Conservation (phyloP, 2,888 invertebrate genomes). For the Muscina levida region DNA sequence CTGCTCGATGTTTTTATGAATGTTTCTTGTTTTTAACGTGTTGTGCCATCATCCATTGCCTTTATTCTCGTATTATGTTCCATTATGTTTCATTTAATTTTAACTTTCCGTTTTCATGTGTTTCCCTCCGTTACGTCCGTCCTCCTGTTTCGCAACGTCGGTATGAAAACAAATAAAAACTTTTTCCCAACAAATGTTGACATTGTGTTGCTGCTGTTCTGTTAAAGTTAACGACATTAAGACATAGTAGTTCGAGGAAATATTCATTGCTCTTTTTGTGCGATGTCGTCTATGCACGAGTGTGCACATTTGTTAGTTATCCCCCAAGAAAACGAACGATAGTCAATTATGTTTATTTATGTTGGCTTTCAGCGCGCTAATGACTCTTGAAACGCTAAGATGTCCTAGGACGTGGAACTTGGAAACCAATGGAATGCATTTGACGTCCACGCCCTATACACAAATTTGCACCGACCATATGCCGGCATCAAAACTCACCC, state of each 20-base stretch:
- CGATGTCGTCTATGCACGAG: not conserved
- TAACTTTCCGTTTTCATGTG: conserved; percentile 42
- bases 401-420: not conserved
- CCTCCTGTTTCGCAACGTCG: conserved; percentile 2
- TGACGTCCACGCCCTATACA: not conserved
- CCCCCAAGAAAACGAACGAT: conserved; percentile 46
- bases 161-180: conserved; percentile 28
- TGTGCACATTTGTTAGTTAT: not conserved
- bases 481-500: too few relatives aligned
- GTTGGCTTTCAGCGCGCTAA: conserved; percentile 51
- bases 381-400: conserved; percentile 53
- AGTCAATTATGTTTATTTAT: conserved; percentile 60
- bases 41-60: conserved; percentile 37
- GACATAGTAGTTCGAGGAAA: conserved; percentile 39
- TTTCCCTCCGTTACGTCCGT: conserved; percentile 11
- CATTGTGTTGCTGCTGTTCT: conserved; percentile 18
- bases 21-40: conserved; percentile 34
- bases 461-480: too few relatives aligned
- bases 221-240: conserved; percentile 38
- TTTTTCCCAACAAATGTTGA: conserved; percentile 43
- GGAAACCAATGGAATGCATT: too few relatives aligned
- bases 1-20: conserved; percentile 26
- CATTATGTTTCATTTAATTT: conserved; percentile 58
- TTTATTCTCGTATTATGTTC: conserved; percentile 35
- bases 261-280: not conserved